Percentiles rank a stretch among this genome's conserved stretches.
Conservation (phyloP, 2,888 invertebrate species). For the Fabriciana adippe region DNA sequence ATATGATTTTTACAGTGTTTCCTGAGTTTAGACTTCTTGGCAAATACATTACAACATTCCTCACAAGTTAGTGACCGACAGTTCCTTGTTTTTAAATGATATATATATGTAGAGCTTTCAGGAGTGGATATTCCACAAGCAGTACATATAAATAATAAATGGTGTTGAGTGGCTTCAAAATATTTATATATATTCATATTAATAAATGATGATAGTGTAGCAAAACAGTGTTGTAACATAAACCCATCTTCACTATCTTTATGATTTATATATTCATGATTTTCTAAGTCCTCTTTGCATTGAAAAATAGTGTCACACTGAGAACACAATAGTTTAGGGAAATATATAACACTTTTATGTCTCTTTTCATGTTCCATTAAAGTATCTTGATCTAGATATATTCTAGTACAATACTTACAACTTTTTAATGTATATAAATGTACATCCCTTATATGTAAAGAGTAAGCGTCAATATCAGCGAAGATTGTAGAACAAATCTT, state of each 20-base stretch:
- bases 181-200: conserved; percentile 54
- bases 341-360: conserved; percentile 44
- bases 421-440: conserved; percentile 52
- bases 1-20: conserved; percentile 45
- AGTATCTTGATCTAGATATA: conserved; percentile 46
- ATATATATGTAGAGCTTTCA: conserved; percentile 44
- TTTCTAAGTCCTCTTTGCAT: conserved; percentile 45
- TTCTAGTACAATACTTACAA: conserved; percentile 57
- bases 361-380: conserved; percentile 51
- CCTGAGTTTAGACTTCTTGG: conserved; percentile 40
- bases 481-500: conserved; percentile 52
- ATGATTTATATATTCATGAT: conserved; percentile 50
- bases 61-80: conserved; percentile 52
- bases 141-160: conserved; percentile 46
- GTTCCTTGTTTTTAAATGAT: conserved; percentile 50
- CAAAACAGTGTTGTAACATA: conserved; percentile 47
- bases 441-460: conserved; percentile 53
- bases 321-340: conserved; percentile 51
- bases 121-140: conserved; percentile 46
- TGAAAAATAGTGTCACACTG: conserved; percentile 52
- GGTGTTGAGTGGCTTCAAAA: conserved; percentile 42
- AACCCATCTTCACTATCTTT: conserved; percentile 49
- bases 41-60: conserved; percentile 52
- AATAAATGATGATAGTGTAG: conserved; percentile 54
- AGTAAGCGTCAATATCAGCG: conserved; percentile 50